Percentiles rank a stretch among this genome's conserved stretches.
Conservation (phyloP, 2,888 invertebrate species). For the Ethmia dodecea region DNA sequence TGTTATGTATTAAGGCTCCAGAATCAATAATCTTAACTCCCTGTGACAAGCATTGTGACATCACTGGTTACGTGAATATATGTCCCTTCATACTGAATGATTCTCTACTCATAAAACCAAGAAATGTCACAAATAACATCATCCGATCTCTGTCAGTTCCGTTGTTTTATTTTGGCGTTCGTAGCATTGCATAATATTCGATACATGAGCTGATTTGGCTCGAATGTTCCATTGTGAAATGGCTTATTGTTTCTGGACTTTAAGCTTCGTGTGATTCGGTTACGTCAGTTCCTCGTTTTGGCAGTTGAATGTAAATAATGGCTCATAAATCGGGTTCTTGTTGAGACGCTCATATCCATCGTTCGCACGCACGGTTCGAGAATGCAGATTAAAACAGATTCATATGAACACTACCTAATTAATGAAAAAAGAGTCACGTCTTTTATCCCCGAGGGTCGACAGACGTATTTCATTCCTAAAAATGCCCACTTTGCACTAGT, state of each 20-base stretch:
- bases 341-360: conserved; percentile 6
- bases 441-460: too few relatives aligned
- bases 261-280: conserved; percentile 17
- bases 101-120: not conserved
- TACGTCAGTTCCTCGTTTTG: conserved; percentile 42
- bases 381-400: too few relatives aligned
- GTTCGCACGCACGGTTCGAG: not conserved
- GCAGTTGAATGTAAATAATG: conserved; percentile 36
- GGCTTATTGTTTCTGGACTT: conserved; percentile 16
- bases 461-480: too few relatives aligned
- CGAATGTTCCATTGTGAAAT: conserved; percentile 27
- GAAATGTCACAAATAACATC: conserved; percentile 4
- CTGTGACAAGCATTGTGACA: too few relatives aligned
- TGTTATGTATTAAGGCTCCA: too few relatives aligned
- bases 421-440: too few relatives aligned
- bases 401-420: too few relatives aligned
- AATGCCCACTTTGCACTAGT: too few relatives aligned
- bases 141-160: conserved; percentile 1
- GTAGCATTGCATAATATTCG: conserved; percentile 25
- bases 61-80: too few relatives aligned
- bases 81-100: too few relatives aligned
- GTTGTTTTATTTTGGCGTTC: conserved; percentile 27
- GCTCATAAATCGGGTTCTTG: conserved; percentile 35
- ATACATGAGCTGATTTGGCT: conserved; percentile 27
- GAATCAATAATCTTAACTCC: too few relatives aligned